Evolutionary conservation across 2,797 vertebrate genomes (phyloP), one percentile per base, ranked within the genome.

Genomic region (Smutsia gigantea): DNA sequence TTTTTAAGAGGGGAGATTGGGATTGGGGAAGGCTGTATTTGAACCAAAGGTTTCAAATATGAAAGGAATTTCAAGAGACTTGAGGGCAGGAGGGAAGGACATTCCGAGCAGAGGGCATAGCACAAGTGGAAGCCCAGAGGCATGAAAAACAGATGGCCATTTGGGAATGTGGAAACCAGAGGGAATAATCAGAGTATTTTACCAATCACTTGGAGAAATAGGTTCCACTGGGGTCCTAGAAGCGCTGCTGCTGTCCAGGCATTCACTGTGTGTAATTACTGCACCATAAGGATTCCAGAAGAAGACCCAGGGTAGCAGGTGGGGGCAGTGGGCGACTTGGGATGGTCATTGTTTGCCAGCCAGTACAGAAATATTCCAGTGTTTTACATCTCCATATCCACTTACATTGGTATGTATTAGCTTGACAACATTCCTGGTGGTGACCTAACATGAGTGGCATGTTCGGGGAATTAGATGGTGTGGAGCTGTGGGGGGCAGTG

Each of bases 131-230:
- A 63, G 13, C 66, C 64, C 74, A 57, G 72, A 87, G 46, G 34
- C 4, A 5, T 71, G 68, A 53, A 64, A 84, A 49, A 27, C 29
- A 39, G 29, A 34, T 49, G 42, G 12, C 42, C 39, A 69, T 77
- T 89, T 3, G 71, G 77, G 81, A 68, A 68, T 46, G 19, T 88
- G 63, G 66, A 78, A 88, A 61, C n/a, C 82, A 55, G 61, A 88
- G 84, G 59, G 77, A 66, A 78, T 79, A 71, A 9, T 92, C 23
- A 57, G 53, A 81, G 39, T 37, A 68, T 87, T 84, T 92, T 59
- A n/a, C 21, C 11, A 46, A 14, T 91, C 49, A 0, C 34, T 0
- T 21, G 12, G 42, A 74, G 4, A 42, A 63, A 4, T 15, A 29
- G 83, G 51, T 34, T 86, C 86, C 49, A 51, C 46, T 63, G 42